Base-by-base conservation (phyloP, 1,140 invertebrate species). In the Goniozus legneri region DNA sequence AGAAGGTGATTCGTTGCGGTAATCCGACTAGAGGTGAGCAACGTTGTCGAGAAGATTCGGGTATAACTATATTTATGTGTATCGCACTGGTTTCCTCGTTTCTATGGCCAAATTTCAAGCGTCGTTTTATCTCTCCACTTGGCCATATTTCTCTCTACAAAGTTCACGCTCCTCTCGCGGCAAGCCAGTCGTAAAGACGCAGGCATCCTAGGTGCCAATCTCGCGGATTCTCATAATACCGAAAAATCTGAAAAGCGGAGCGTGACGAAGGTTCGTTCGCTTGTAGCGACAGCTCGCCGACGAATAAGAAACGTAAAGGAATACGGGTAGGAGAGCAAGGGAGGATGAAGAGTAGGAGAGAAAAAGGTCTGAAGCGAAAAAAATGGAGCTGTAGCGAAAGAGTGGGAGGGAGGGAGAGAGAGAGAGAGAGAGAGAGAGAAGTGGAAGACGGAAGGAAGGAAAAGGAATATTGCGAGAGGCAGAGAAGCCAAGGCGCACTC, bases 401-500 rank as follows among this genome's bases (percentile, higher is more conserved):
- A 36, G 52, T 59, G 35, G 48, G 54, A 36, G 33, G 42, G 39
- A 53, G 47, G 40, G 53, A 56, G 10, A 30, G 40, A 13, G 13
- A 30, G 31, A 47, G n/a, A n/a, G n/a, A n/a, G n/a, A n/a, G n/a
- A n/a, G n/a, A n/a, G n/a, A n/a, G n/a, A n/a, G n/a, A n/a, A n/a
- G n/a, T n/a, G n/a, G n/a, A 13, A 42, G 16, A 40, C 27, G 42
- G 27, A 35, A 53, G 50, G 52, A 49, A 52, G 43, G 50, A 57
- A 51, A 54, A 58, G 55, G 56, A 67, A 68, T 69, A 66, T 67
- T 64, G 64, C 56, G 34, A 52, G 61, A 52, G 54, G 39, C 49
- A 41, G 53, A 60, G 56, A n/a, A n/a, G n/a, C n/a, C n/a, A n/a
- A n/a, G n/a, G n/a, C n/a, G 45, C 50, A 61, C 62, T 71, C 59